These are phyloP conservation scores for human DNA, from an alignment of 2,113 vertebrate genomes.

Conservation along the genomic window DNA sequence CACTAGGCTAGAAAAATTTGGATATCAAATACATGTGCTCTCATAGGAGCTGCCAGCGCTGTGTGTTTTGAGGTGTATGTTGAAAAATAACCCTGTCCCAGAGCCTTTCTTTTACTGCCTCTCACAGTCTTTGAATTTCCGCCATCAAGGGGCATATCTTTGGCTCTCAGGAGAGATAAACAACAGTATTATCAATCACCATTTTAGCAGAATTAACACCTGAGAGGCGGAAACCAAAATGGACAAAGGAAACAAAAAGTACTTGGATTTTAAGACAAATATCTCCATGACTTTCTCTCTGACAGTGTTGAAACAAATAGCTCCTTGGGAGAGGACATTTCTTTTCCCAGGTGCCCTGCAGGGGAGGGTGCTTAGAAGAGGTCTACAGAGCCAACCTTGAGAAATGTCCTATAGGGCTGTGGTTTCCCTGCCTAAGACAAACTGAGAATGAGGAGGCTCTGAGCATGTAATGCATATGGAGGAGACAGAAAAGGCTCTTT, in stretches of 20 bases:
- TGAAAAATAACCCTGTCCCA: background rate
- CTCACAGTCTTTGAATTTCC: background rate
- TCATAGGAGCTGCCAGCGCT: background rate
- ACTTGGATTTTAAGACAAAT: background rate
- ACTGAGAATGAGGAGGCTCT: background rate
- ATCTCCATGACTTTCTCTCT: rapidly evolving
- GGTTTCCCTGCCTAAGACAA: background rate
- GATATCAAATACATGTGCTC: background rate
- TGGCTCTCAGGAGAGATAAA: background rate
- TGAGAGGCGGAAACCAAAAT: background rate
- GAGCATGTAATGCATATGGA: rapidly evolving
- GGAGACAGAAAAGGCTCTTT: rapidly evolving
- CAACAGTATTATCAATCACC: background rate
- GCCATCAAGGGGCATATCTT: background rate
- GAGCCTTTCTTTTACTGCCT: too few relatives aligned
- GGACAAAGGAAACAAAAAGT: background rate
- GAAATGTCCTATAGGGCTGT: background rate
- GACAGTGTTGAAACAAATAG: background rate
- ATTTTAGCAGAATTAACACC: background rate
- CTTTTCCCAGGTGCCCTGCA: background rate
- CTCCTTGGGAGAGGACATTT: background rate
- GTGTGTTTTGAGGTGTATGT: background rate
- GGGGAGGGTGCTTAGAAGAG: too few relatives aligned
- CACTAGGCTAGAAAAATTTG: too few relatives aligned
- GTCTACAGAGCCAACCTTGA: too few relatives aligned